Evolutionary conservation across 2,113 vertebrate species (phyloP), one percentile per base, ranked within the genome.

Genomic region (Pica pica): DNA sequence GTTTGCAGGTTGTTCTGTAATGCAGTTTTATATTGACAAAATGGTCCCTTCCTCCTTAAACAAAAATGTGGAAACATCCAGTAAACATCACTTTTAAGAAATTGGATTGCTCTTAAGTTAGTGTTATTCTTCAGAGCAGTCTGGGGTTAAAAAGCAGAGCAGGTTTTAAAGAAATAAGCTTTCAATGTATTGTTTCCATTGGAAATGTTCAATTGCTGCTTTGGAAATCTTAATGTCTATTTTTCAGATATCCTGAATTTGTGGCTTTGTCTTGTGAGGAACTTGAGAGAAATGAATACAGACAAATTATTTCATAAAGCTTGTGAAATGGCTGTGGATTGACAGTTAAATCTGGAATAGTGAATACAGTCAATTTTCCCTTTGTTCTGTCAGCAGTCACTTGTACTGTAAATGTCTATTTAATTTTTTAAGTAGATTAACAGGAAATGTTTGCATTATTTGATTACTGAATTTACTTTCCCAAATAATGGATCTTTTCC

Each of bases 301-400:
- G 89, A 44, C 69, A 76, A 92, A 94, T 95, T 87, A 92, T 96
- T 96, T 96, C 94, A 84, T 94, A 95, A 93, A 96, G 57, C 78
- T 63, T 82, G 60, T 0, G 16, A 80, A 96, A 95, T 91, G 95
- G 60, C 94, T 89, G 93, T 61, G 83, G 93, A 89, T 94, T 94
- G 93, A 86, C 93, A 96, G 94, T 94, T 84, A 92, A 91, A 93
- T 91, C 78, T 89, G 81, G 71, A 81, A 82, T 53, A 94, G 75
- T 81, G 94, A 94, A 91, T 93, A 90, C 90, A 90, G 95, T 93
- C 93, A 74, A 93, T 96, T 95, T 94, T 86, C 88, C 79, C 85
- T 96, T 96, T 97, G 92, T 96, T 96, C 93, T 94, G 79, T 75
- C 88, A 86, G 90, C 94, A 96, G 78, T 95, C 83, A 90, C 85